Percentiles rank a stretch among this genome's conserved stretches.
Conservation (phyloP, 2,888 invertebrate genomes). For the Pegoplata infirma region DNA sequence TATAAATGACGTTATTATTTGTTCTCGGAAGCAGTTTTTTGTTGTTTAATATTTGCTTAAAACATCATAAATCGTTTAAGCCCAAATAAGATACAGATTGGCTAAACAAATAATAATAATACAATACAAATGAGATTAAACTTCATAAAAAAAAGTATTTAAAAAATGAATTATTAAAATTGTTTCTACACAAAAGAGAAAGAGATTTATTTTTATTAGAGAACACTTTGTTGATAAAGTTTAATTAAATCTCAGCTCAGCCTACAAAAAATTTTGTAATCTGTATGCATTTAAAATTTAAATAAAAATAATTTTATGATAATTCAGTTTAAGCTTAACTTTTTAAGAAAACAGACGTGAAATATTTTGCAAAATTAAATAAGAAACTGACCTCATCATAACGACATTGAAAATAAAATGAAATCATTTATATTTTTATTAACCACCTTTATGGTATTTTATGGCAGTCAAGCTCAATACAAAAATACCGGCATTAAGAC, state of each 20-base stretch:
- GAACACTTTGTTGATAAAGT: background rate
- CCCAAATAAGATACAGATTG: background rate
- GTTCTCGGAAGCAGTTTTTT: slow-evolving; percentile 41
- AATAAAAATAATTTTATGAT: slow-evolving; percentile 17
- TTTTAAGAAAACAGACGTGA: slow-evolving; percentile 53
- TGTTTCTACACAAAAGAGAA: background rate
- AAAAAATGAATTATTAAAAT: slow-evolving; percentile 29
- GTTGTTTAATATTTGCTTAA: background rate
- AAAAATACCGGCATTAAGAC: slow-evolving; percentile 74
- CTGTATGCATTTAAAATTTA: slow-evolving; percentile 18
- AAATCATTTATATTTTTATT: slow-evolving; percentile 49
- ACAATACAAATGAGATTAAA: too few relatives aligned
- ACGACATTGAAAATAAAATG: slow-evolving; percentile 52
- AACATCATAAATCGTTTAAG: background rate
- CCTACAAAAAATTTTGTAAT: slow-evolving; percentile 8
- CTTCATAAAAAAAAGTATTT: slow-evolving; percentile 21
- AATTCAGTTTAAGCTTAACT: slow-evolving; percentile 59
- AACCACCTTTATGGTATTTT: slow-evolving; percentile 6
- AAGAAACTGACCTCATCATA: background rate
- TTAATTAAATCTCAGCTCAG: slow-evolving; percentile 8
- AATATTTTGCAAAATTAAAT: slow-evolving; percentile 10
- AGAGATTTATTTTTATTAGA: background rate
- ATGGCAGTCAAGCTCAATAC: slow-evolving; percentile 65
- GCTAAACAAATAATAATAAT: background rate
- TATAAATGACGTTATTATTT: slow-evolving; percentile 46